phyloP scores from a whole-genome alignment of 2,888 invertebrate genomes.

The Leptinotarsa peninsularis region DNA sequence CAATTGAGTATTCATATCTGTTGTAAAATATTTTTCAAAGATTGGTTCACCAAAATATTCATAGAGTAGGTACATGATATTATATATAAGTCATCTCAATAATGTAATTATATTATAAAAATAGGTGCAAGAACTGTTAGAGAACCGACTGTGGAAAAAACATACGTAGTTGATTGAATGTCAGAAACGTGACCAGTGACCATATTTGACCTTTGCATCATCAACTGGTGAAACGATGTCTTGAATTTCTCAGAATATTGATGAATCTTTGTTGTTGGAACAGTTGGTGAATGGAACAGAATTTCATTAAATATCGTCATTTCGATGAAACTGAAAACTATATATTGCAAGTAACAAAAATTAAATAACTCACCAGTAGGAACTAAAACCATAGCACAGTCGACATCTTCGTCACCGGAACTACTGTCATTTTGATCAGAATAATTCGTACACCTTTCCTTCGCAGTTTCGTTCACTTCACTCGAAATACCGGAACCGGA shows the following conservation, averaged over 20 bases:
- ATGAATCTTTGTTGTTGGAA: background rate
- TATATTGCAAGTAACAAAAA: background rate
- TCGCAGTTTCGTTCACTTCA: slow-evolving; percentile 6
- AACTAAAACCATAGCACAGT: slow-evolving; percentile 63
- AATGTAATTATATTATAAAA: too few relatives aligned
- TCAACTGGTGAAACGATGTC: too few relatives aligned
- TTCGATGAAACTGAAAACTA: background rate
- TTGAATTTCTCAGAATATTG: background rate
- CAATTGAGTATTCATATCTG: too few relatives aligned
- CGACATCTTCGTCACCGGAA: slow-evolving; percentile 49
- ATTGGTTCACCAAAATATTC: too few relatives aligned
- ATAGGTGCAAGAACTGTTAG: too few relatives aligned
- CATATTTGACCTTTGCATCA: too few relatives aligned
- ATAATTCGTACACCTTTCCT: slow-evolving; percentile 24
- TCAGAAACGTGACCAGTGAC: too few relatives aligned
- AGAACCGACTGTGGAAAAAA: too few relatives aligned
- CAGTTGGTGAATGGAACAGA: background rate
- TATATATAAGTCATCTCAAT: too few relatives aligned
- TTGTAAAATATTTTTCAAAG: too few relatives aligned
- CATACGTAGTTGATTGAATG: too few relatives aligned
- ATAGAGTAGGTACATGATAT: too few relatives aligned
- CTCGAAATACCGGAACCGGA: slow-evolving; percentile 28
- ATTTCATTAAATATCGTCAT: background rate
- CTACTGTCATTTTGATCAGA: slow-evolving; percentile 16
- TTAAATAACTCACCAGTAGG: slow-evolving; percentile 58